phyloP scores from a whole-genome alignment of 2,888 invertebrate species.

The Cremastobaeus sp. region DNA sequence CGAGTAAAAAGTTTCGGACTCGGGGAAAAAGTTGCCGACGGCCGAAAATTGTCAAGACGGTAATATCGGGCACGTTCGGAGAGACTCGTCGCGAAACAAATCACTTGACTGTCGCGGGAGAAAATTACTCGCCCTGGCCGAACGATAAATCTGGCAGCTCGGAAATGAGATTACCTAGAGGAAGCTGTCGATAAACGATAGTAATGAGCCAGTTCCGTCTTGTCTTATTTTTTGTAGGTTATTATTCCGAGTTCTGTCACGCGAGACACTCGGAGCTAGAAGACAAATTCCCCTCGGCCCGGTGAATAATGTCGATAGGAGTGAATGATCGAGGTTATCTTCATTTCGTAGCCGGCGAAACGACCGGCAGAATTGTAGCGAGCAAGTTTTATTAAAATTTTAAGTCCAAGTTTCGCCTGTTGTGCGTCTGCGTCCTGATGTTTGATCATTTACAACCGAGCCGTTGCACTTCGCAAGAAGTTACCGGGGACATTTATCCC shows the following conservation, averaged over 20 bases:
- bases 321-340: conserved; percentile 13
- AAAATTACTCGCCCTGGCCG: conserved; percentile 48
- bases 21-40: no score
- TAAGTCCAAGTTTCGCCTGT: conserved; percentile 32
- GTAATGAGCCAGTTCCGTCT: conserved; percentile 36
- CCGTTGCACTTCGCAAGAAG: conserved; percentile 16
- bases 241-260: conserved; percentile 8
- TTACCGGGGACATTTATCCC: conserved; percentile 35
- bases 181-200: conserved; percentile 42
- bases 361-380: conserved; percentile 15
- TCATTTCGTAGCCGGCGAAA: conserved; percentile 2
- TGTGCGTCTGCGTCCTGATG: conserved; percentile 28
- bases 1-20: no score
- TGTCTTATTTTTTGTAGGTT: conserved; percentile 18
- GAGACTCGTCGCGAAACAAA: conserved; percentile 48
- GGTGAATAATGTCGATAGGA: conserved; percentile 19
- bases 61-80: conserved; percentile 24
- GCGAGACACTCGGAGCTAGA: neutral
- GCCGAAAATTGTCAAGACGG: no score
- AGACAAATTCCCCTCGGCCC: conserved; percentile 11
- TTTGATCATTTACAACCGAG: conserved; percentile 36
- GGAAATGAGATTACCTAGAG: conserved; percentile 24
- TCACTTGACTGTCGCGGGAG: conserved; percentile 47
- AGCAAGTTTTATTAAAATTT: conserved; percentile 44
- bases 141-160: conserved; percentile 46